Percentiles rank a stretch among this genome's conserved stretches.
Conservation (phyloP, 2,797 vertebrate genomes). For the Coluber constrictor region DNA sequence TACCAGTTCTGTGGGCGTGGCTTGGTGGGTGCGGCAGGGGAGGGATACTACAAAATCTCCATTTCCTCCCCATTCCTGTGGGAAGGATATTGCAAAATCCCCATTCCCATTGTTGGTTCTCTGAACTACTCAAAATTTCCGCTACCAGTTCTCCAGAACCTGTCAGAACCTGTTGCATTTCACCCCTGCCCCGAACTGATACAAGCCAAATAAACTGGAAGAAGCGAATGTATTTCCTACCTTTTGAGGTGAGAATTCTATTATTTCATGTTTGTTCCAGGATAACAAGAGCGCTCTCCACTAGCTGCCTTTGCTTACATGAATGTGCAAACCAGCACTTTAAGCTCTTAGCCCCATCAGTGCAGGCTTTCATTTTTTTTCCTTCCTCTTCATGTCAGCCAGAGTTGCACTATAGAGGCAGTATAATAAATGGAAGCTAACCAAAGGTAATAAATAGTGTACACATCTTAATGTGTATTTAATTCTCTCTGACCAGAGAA, state of each 20-base stretch:
- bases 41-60: no score
- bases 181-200: not conserved
- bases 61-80: no score
- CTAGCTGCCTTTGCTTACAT: not conserved
- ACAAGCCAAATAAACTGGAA: not conserved
- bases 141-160: no score
- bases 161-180: no score
- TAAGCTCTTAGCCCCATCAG: not conserved
- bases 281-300: not conserved
- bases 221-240: not conserved
- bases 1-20: no score
- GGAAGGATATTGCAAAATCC: no score
- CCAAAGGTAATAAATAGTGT: conserved; percentile 7
- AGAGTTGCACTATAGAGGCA: conserved; percentile 3
- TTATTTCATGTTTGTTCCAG: not conserved
- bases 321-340: not conserved
- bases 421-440: conserved; percentile 12
- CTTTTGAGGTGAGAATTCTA: not conserved
- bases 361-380: not conserved
- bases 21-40: no score
- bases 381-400: not conserved
- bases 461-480: conserved; percentile 16
- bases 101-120: no score
- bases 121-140: no score
- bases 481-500: not conserved